Evolutionary conservation across 2,797 vertebrate genomes (phyloP).

Genomic region (Cheirogaleus major): DNA sequence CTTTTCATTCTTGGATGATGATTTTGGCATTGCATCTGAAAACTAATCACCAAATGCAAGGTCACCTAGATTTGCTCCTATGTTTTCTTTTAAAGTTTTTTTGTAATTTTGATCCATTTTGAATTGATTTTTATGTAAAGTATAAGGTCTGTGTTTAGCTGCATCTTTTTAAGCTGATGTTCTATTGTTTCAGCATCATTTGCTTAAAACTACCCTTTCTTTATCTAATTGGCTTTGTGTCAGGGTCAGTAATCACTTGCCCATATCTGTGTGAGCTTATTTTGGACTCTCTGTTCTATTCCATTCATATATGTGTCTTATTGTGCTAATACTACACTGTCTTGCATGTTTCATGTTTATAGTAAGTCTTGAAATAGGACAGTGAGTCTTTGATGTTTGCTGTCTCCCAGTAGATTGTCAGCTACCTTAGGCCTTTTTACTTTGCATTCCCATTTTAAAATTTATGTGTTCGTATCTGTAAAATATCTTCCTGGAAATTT

Average conservation of each 20-base stretch:
- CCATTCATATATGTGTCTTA: too few relatives aligned
- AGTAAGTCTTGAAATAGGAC: neutral
- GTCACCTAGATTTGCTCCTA: neutral
- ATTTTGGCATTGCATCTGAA: neutral
- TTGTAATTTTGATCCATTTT: too few relatives aligned
- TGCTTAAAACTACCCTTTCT: neutral
- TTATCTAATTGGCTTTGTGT: neutral
- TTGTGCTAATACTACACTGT: neutral
- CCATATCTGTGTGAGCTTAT: neutral
- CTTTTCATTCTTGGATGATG: neutral
- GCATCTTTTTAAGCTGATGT: neutral
- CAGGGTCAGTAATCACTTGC: too few relatives aligned
- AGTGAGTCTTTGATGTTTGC: neutral
- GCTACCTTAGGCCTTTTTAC: neutral
- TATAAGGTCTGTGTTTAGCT: neutral
- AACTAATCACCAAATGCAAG: neutral
- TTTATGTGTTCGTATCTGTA: neutral
- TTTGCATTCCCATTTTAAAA: neutral
- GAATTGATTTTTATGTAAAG: neutral
- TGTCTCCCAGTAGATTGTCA: neutral
- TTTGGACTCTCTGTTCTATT: neutral
- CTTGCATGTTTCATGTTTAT: neutral
- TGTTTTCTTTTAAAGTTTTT: neutral
- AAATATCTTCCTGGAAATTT: neutral
- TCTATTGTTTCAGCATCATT: neutral